Conservation (phyloP, 2,797 vertebrate species). For the Pantherophis vulpinus region DNA sequence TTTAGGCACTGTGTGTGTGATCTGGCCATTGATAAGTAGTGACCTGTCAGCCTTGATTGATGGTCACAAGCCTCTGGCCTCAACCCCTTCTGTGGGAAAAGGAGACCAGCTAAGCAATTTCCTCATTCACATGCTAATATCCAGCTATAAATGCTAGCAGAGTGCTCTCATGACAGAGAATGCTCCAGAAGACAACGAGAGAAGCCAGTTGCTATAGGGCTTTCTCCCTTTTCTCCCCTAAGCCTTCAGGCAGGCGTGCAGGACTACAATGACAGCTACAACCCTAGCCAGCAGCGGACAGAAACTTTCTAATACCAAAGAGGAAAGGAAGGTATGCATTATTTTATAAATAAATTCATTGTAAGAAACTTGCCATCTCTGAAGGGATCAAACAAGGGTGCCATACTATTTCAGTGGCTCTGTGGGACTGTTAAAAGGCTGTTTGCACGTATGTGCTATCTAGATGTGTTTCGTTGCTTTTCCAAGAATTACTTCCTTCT, state of each 20-base stretch:
- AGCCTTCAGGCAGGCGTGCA: background rate
- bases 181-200: constrained; percentile 39
- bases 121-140: constrained; percentile 89
- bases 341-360: background rate
- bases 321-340: constrained; percentile 83
- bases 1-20: constrained; percentile 65
- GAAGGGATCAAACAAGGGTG: background rate
- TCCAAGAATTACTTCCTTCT: background rate
- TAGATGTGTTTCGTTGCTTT: background rate
- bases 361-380: background rate
- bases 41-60: constrained; percentile 89
- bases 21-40: constrained; percentile 80
- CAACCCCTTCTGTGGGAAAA: constrained; percentile 87
- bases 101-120: constrained; percentile 78
- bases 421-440: background rate
- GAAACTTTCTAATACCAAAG: constrained; percentile 75
- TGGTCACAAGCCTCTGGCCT: constrained; percentile 75
- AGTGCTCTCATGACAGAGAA: constrained; percentile 61
- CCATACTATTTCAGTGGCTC: background rate
- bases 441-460: background rate
- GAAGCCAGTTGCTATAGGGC: background rate
- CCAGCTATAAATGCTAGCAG: constrained; percentile 79
- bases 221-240: background rate
- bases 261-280: constrained; percentile 77
- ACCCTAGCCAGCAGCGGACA: constrained; percentile 64